phyloP scores from a whole-genome alignment of 2,888 invertebrate genomes.

The Zhuqinia jingwanae region DNA sequence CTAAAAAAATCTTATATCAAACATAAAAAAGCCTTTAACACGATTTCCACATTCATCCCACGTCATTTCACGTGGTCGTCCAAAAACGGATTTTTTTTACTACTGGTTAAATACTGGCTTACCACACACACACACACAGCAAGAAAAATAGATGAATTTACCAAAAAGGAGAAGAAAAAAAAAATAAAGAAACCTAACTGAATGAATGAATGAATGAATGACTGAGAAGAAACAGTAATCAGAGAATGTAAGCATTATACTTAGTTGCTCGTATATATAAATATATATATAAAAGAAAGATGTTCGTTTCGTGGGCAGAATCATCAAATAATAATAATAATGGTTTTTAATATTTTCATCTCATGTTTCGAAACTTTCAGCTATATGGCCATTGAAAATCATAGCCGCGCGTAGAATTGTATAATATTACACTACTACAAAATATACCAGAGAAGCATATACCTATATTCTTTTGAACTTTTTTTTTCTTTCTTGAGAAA shows the following conservation, averaged over 20 bases:
- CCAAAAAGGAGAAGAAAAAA: slow-evolving; percentile 26
- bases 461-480: not conserved
- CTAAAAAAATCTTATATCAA: slow-evolving; percentile 13
- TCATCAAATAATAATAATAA: slow-evolving; percentile 45
- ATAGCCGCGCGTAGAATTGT: not conserved
- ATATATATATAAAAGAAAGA: too few relatives aligned
- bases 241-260: not conserved
- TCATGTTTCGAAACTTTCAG: slow-evolving; percentile 34
- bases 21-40: slow-evolving; percentile 41
- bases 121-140: not conserved
- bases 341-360: slow-evolving; percentile 45
- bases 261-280: not conserved
- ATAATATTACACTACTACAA: not conserved
- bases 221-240: too few relatives aligned
- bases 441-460: not conserved
- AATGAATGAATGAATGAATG: slow-evolving; percentile 24
- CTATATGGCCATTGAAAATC: not conserved
- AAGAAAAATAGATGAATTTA: not conserved
- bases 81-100: slow-evolving; percentile 44
- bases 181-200: slow-evolving; percentile 30
- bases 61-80: slow-evolving; percentile 44
- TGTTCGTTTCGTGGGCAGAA: slow-evolving; percentile 50
- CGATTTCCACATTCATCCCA: slow-evolving; percentile 53
- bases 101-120: not conserved
- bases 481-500: not conserved